Percentiles rank a stretch among this genome's conserved stretches.
Evolutionary conservation across 1,140 invertebrate genomes (phyloP).

Genomic region (Lerema accius): DNA sequence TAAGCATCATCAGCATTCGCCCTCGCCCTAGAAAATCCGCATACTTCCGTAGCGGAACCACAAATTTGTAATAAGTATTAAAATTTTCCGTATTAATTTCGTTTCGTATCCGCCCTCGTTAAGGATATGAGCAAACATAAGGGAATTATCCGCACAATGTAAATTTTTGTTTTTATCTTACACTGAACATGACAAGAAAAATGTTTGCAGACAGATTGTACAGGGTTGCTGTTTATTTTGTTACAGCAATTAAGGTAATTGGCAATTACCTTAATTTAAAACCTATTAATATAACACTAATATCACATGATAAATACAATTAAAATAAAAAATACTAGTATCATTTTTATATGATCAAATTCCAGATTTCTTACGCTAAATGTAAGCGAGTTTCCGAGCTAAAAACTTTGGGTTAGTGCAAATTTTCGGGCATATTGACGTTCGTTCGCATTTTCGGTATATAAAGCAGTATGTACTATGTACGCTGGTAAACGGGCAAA

Average conservation of each 20-base stretch:
- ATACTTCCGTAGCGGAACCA: constrained; percentile 11
- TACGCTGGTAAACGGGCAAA: constrained; percentile 18
- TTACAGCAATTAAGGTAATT: no score
- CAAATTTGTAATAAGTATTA: constrained; percentile 15
- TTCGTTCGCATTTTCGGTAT: constrained; percentile 31
- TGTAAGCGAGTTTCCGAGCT: background rate
- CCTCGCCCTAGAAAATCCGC: constrained; percentile 12
- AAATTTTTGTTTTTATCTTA: constrained; percentile 15
- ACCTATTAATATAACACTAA: no score
- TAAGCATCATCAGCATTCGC: constrained; percentile 16
- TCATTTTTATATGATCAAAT: no score
- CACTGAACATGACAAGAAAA: no score
- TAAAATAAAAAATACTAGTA: no score
- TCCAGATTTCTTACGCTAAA: background rate
- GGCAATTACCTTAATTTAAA: no score
- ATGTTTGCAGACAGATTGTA: no score
- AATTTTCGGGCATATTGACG: constrained; percentile 26
- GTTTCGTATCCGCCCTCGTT: constrained; percentile 11
- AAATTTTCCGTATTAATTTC: constrained; percentile 15
- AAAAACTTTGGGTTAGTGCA: constrained; percentile 18
- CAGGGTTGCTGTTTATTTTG: no score
- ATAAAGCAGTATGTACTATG: constrained; percentile 29
- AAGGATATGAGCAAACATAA: constrained; percentile 1
- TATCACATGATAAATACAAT: no score
- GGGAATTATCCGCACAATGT: constrained; percentile 13